Evolutionary conservation across 2,888 invertebrate genomes (phyloP), one percentile per base, ranked within the genome.

Genomic region (Lasioglossum leucozonium): DNA sequence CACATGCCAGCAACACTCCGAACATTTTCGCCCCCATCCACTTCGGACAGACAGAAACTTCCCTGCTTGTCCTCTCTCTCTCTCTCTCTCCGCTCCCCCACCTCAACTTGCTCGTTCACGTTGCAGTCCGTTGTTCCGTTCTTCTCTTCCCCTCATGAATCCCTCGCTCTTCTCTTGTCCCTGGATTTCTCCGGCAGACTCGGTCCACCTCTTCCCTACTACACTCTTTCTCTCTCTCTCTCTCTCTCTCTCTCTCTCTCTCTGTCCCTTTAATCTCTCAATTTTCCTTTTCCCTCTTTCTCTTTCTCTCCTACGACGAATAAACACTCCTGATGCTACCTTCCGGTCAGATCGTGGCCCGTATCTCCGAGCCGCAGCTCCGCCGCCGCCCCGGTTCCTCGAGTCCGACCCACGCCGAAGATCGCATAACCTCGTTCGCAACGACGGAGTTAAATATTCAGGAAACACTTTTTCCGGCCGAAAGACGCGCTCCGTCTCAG

Each of bases 21-120:
- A 92, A 91, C 91, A 91, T 92, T 91, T 91, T 92, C 90, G 89
- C 80, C 90, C 88, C 88, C 87, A 90, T 91, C 91, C 90, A 89
- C 91, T 79, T 78, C 81, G 87, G 89, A 86, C 88, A 84, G 87
- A 89, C 89, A 85, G 89, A 90, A 92, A 92, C 89, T 91, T 91
- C 84, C 87, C 87, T 86, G 81, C 82, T 86, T 85, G 77, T 83
- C 77, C 77, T 87, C 71, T 65, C 67, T 73, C 77, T 71, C 82
- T 79, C 8, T 30, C n/a, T n/a, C n/a, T n/a, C n/a, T n/a, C n/a
- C n/a, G n/a, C 58, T 3, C 77, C 37, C 30, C 79, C 67, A 69
- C 79, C 62, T 74, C 76, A 77, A 75, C 81, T 79, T 76, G 69
- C 65, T 72, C 76, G 77, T 79, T 72, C 79, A 76, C 78, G 77